Base-by-base conservation (phyloP, 1,140 invertebrate species). In the Tyrophagus putrescentiae region DNA sequence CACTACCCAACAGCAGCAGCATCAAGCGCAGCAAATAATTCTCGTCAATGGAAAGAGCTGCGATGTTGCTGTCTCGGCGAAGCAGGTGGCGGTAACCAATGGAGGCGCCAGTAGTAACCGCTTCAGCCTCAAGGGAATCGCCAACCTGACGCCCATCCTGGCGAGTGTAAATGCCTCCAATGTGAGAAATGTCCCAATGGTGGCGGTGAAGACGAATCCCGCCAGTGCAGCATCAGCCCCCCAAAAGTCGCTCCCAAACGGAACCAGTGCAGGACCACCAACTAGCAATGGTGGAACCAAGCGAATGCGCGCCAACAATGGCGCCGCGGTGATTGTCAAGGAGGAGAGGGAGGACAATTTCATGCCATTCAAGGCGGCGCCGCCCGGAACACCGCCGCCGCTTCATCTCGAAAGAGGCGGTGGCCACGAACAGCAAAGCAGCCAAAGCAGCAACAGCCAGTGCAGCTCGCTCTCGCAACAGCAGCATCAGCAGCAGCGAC, bases 291-390 rank as follows among this genome's bases (percentile, higher is more conserved):
- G n/a, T n/a, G n/a, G 52, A 1, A 54, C 23, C 21, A 54, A 31
- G 11, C 52, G 52, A 54, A 54, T 54, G 16, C 52, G 18, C 25
- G n/a, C n/a, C n/a, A n/a, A n/a, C n/a, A n/a, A n/a, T n/a, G n/a
- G n/a, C n/a, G n/a, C n/a, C n/a, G n/a, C n/a, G n/a, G n/a, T n/a
- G n/a, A n/a, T n/a, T n/a, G n/a, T n/a, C n/a, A n/a, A n/a, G n/a
- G n/a, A n/a, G n/a, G n/a, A n/a, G n/a, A n/a, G n/a, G n/a, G n/a
- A n/a, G n/a, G n/a, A n/a, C n/a, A n/a, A n/a, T n/a, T n/a, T n/a
- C n/a, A n/a, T n/a, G n/a, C n/a, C n/a, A n/a, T n/a, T n/a, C n/a
- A n/a, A n/a, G n/a, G n/a, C n/a, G n/a, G n/a, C n/a, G n/a, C n/a
- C n/a, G n/a, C n/a, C n/a, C n/a, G n/a, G n/a, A n/a, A n/a, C n/a